Conservation (phyloP, 1,140 invertebrate genomes). For the Hycleus phaleratus region DNA sequence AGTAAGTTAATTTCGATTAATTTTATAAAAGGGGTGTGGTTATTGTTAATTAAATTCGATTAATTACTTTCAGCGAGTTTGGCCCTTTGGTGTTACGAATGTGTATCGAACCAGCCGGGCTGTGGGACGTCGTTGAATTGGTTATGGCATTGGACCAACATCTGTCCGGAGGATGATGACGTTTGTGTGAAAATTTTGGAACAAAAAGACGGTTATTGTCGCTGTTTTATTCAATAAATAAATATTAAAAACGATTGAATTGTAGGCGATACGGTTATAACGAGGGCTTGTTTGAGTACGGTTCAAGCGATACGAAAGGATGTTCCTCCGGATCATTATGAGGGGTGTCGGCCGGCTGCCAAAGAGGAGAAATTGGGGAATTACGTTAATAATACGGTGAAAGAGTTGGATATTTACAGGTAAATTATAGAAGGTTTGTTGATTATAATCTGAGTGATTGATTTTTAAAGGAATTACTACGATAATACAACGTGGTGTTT, state of each 20-base stretch:
- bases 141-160: conserved; percentile 62
- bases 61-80: not conserved
- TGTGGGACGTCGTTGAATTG: conserved; percentile 81
- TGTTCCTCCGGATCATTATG: conserved; percentile 86
- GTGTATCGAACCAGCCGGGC: conserved; percentile 80
- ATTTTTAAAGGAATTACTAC: conserved; percentile 64
- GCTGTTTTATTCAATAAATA: not conserved
- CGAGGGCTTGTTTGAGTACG: conserved; percentile 77
- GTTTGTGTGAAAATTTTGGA: conserved; percentile 88
- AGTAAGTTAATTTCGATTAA: too few relatives aligned
- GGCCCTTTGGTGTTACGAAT: conserved; percentile 77
- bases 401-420: conserved; percentile 78
- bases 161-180: conserved; percentile 75
- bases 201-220: conserved; percentile 66
- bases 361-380: conserved; percentile 71
- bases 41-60: too few relatives aligned
- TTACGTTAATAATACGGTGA: conserved; percentile 82
- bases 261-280: conserved; percentile 69
- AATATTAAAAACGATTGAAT: not conserved
- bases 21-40: too few relatives aligned
- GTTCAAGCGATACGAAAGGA: conserved; percentile 69
- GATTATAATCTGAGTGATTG: not conserved
- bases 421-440: conserved; percentile 31
- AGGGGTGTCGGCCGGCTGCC: conserved; percentile 76
- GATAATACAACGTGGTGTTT: conserved; percentile 83